Evolutionary conservation across 1,140 invertebrate genomes (phyloP).

Genomic region (Heliconius nattereri): DNA sequence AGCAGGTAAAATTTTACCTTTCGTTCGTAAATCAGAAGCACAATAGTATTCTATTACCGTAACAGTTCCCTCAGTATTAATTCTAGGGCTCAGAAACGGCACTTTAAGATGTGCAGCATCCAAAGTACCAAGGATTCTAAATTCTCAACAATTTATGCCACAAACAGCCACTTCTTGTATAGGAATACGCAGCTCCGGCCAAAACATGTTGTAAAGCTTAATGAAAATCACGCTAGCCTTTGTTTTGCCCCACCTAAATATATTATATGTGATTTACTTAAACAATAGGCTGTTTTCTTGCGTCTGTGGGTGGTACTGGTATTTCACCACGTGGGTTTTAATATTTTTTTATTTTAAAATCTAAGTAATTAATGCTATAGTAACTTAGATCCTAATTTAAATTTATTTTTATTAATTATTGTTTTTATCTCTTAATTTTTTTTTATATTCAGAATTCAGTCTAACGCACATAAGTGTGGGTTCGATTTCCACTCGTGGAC

Average conservation of each 20-base stretch:
- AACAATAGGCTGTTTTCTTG: conserved; percentile 24
- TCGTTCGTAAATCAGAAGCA: conserved; percentile 43
- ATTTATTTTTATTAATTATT: too few relatives aligned
- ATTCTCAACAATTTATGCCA: conserved; percentile 48
- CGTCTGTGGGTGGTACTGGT: background rate
- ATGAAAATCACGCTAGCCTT: conserved; percentile 54
- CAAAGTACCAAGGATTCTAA: conserved; percentile 36
- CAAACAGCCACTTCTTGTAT: conserved; percentile 50
- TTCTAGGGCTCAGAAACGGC: conserved; percentile 39
- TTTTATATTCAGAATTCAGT: too few relatives aligned
- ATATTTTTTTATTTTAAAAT: too few relatives aligned
- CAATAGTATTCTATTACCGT: conserved; percentile 52
- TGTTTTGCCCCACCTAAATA: conserved; percentile 41
- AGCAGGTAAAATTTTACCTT: conserved; percentile 2
- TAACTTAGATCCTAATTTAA: too few relatives aligned
- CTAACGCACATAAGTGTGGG: too few relatives aligned
- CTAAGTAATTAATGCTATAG: too few relatives aligned
- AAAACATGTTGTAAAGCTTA: conserved; percentile 54
- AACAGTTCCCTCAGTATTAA: conserved; percentile 49
- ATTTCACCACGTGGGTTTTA: background rate
- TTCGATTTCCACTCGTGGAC: too few relatives aligned
- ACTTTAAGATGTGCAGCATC: conserved; percentile 34
- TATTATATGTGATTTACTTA: background rate
- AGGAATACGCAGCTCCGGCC: conserved; percentile 36
- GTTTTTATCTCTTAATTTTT: too few relatives aligned